Percentiles rank a stretch among this genome's conserved stretches.
Evolutionary conservation across 1,140 invertebrate genomes (phyloP).

Genomic region (Zaprionus ghesquierei): DNA sequence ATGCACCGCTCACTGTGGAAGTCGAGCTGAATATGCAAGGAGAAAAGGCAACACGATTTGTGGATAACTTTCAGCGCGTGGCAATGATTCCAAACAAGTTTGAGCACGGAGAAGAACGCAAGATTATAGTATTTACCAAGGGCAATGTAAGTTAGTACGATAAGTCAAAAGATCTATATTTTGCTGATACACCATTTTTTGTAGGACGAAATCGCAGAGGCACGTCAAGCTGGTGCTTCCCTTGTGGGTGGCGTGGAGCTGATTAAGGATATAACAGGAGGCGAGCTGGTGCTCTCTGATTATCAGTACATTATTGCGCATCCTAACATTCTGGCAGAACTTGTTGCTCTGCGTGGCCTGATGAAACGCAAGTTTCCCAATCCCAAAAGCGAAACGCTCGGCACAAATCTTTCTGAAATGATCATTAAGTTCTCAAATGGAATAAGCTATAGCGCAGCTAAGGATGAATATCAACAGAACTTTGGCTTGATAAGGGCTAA

Average conservation of each 20-base stretch:
- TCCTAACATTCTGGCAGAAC: slow-evolving; percentile 89
- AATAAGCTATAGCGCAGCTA: slow-evolving; percentile 86
- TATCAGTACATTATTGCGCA: slow-evolving; percentile 90
- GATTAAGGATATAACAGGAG: slow-evolving; percentile 89
- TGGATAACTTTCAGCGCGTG: slow-evolving; percentile 86
- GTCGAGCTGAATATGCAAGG: slow-evolving; percentile 90
- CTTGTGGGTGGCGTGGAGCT: slow-evolving; percentile 87
- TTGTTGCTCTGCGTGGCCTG: slow-evolving; percentile 88
- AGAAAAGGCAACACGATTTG: slow-evolving; percentile 84
- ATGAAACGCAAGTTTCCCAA: slow-evolving; percentile 90
- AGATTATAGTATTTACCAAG: slow-evolving; percentile 89
- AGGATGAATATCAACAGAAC: slow-evolving; percentile 87
- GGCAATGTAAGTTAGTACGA: slow-evolving; percentile 59
- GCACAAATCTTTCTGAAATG: slow-evolving; percentile 85
- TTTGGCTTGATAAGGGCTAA: slow-evolving; percentile 87
- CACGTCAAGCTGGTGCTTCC: slow-evolving; percentile 87
- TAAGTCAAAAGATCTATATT: no score
- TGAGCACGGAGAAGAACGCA: slow-evolving; percentile 85
- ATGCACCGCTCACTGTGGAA: slow-evolving; percentile 86
- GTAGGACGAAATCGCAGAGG: slow-evolving; percentile 84
- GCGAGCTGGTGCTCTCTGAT: slow-evolving; percentile 87
- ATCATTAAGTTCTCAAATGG: slow-evolving; percentile 87
- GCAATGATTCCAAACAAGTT: slow-evolving; percentile 87
- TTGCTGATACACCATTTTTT: slow-evolving; percentile 1
- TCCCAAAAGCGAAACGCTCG: slow-evolving; percentile 87